A percentile compares a stretch with the other conserved stretches of the same genome.
Evolutionary conservation across 2,113 vertebrate species (phyloP).

Genomic region (Chloropsis hardwickii): DNA sequence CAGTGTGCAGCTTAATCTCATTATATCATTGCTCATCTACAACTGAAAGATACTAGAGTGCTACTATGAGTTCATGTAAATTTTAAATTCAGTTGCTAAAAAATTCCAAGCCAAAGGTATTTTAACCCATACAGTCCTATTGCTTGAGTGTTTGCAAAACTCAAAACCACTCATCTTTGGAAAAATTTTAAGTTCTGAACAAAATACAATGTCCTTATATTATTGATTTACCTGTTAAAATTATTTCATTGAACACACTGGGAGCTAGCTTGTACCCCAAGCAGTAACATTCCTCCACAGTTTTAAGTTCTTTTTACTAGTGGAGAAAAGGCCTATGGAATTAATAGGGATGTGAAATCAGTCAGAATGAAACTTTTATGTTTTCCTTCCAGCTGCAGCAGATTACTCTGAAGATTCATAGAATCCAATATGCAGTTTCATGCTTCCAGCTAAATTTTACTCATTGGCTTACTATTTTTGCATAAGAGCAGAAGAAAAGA

Average conservation of each 20-base stretch:
- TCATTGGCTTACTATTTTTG: background rate
- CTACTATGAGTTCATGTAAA: background rate
- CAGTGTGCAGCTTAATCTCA: background rate
- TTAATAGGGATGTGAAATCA: background rate
- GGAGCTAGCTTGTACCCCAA: background rate
- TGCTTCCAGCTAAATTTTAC: background rate
- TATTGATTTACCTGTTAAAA: background rate
- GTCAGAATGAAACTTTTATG: background rate
- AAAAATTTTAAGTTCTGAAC: background rate
- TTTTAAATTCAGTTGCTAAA: background rate
- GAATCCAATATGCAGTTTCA: background rate
- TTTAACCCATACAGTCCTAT: background rate
- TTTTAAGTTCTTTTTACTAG: background rate
- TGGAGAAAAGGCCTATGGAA: background rate
- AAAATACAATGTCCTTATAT: background rate
- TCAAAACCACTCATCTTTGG: fast-evolving
- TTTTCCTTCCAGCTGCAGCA: background rate
- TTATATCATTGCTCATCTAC: background rate
- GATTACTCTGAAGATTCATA: background rate
- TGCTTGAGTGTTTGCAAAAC: background rate
- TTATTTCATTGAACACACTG: background rate
- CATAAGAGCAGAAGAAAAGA: background rate
- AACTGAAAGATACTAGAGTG: background rate
- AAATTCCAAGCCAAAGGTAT: background rate
- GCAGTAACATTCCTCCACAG: background rate